A percentile compares a stretch with the other conserved stretches of the same genome.
Conservation (phyloP, 1,140 invertebrate species). For the Bombus waltoni region DNA sequence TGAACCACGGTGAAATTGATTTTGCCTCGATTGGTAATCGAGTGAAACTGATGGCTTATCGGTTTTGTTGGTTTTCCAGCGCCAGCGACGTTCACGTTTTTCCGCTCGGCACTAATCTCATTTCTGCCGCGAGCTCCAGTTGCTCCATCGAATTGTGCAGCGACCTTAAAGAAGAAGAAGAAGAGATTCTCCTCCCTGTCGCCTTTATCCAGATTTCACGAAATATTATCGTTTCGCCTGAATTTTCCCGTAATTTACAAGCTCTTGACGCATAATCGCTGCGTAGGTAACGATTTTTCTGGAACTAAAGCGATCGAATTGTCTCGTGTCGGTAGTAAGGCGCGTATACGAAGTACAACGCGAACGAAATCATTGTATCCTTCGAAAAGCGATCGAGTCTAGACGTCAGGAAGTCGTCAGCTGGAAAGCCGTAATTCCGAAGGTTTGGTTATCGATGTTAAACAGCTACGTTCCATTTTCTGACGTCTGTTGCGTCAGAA, state of each 20-base stretch:
- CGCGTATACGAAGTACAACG: too few species aligned
- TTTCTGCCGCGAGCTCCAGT: background rate
- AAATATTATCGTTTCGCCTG: background rate
- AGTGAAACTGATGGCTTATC: constrained; percentile 32
- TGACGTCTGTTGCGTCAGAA: constrained; percentile 5
- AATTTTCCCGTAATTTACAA: background rate
- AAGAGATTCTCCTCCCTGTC: background rate
- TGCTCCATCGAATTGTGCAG: constrained; percentile 7
- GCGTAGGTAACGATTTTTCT: background rate
- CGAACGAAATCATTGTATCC: background rate
- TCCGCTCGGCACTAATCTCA: constrained; percentile 13
- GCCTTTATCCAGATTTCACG: background rate
- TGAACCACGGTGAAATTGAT: background rate
- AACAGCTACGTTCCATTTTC: constrained; percentile 27
- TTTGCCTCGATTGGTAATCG: constrained; percentile 1
- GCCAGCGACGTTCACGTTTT: background rate
- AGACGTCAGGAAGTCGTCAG: background rate
- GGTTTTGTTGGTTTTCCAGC: background rate
- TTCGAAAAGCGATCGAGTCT: background rate
- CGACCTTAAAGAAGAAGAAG: background rate
- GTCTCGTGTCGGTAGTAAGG: too few species aligned
- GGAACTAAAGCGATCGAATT: background rate
- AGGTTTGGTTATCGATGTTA: background rate
- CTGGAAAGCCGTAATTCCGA: background rate
- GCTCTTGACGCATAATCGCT: too few species aligned